Evolutionary conservation across 2,797 vertebrate genomes (phyloP).

Genomic region (Adrianichthys oophorus): DNA sequence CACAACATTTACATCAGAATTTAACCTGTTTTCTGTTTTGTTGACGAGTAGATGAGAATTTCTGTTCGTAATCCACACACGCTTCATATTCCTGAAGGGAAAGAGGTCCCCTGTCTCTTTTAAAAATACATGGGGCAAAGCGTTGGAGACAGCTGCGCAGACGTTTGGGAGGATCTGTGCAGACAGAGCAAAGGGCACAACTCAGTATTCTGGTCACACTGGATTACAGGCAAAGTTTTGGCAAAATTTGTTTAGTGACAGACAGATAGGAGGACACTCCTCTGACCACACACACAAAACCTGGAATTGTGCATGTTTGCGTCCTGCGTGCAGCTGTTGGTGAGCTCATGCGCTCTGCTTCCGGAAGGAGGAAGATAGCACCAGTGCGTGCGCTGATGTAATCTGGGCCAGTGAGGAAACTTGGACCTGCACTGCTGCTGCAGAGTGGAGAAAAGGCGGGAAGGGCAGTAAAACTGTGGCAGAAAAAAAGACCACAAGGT

Average conservation of each 20-base stretch:
- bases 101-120: too few species aligned
- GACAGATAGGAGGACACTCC: too few species aligned
- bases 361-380: slow-evolving; percentile 36
- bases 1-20: background rate
- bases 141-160: too few species aligned
- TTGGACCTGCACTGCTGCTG: slow-evolving; percentile 61
- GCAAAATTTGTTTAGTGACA: too few species aligned
- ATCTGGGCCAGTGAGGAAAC: slow-evolving; percentile 68
- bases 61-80: background rate
- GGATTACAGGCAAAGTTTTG: too few species aligned
- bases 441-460: slow-evolving; percentile 7
- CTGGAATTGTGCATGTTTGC: too few species aligned
- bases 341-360: slow-evolving; percentile 79
- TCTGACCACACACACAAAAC: too few species aligned
- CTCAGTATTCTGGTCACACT: too few species aligned
- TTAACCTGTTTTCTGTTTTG: background rate
- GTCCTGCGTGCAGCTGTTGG: slow-evolving; percentile 71
- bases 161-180: too few species aligned
- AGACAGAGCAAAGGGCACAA: too few species aligned
- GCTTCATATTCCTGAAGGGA: too few species aligned
- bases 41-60: background rate
- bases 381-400: slow-evolving; percentile 76
- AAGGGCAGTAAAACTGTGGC: background rate
- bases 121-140: too few species aligned
- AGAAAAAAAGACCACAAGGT: background rate